Base-by-base conservation (phyloP, 2,888 invertebrate genomes). In the Hermodice carunculata region DNA sequence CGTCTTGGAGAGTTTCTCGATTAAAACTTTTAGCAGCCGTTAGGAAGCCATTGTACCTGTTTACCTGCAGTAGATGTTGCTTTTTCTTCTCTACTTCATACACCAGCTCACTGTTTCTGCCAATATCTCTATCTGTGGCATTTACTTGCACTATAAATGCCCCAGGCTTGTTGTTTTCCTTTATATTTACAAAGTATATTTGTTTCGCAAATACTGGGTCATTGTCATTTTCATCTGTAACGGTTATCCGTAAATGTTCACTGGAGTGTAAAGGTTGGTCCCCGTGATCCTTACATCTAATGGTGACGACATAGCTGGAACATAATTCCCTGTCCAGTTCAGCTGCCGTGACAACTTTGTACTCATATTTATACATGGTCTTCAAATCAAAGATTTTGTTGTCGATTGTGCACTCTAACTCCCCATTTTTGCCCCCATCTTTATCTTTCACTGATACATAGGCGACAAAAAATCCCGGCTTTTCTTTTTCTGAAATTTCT, bases 211-310 rank as follows among this genome's bases (percentile, higher is more conserved):
- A 61, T 26, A 46, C 17, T 22, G 61, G 61, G 24, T 31, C 24
- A 29, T 61, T 61, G 31, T 61, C 61, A 86, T 98, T 98, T 65
- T 94, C 92, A 84, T 98, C 98, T 69, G 91, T 89, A 0, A 85
- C 90, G 69, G 89, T 89, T 49, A 97, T 90, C 24, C 91, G 89
- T 8, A 97, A 89, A 5, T 92, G 93, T 14, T 94, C 91, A 34
- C 93, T 91, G 85, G 61, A 46, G 14, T 46, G 53, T 49, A 67
- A 46, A 3, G 52, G 58, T 17, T 67, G 66, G 1, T 19, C 6
- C 0, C 72, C 72, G 14, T 49, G 29, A 31, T 72, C 72, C 22
- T 26, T 19, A 51, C 72, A 72, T 29, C 24, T 44, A 22, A 72
- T 53, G 1, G 51, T 42, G 4, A 70, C 42, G n/a, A 48, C 48